phyloP scores from a whole-genome alignment of 2,113 vertebrate genomes.

The Campylomormyrus tamandua region DNA sequence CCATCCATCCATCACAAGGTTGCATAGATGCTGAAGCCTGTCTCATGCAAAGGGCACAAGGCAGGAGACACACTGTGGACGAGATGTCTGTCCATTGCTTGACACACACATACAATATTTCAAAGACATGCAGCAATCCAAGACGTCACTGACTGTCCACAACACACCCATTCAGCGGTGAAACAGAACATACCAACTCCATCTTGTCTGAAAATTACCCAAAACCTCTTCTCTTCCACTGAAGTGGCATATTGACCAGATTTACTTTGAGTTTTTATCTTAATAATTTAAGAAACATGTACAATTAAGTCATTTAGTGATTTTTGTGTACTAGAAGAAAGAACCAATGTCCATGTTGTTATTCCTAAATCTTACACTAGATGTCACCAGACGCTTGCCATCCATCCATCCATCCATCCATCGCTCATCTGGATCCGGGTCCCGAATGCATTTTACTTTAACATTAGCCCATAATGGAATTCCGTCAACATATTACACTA shows the following conservation, averaged over 20 bases:
- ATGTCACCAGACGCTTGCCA: not conserved
- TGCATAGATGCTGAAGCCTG: not conserved
- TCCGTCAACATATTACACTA: not conserved
- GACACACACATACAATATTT: not conserved
- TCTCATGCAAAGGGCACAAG: not conserved
- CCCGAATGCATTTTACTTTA: not conserved
- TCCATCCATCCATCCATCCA: not conserved
- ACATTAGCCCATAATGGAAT: not conserved
- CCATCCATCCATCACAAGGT: not conserved
- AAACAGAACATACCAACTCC: not conserved
- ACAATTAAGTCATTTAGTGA: not conserved
- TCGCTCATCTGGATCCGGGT: not conserved
- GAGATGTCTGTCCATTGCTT: not conserved
- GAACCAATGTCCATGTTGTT: not conserved
- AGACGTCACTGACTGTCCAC: not conserved
- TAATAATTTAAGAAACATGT: not conserved
- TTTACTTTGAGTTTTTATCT: not conserved
- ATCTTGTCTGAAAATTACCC: not conserved
- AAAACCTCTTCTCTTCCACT: not conserved
- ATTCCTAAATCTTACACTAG: not conserved
- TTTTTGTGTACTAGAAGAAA: not conserved
- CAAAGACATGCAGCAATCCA: not conserved
- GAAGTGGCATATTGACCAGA: not conserved
- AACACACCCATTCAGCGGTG: not conserved
- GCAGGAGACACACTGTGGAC: not conserved